Base-by-base conservation (phyloP, 2,113 vertebrate genomes). In the Sylvilagus bachmani region DNA sequence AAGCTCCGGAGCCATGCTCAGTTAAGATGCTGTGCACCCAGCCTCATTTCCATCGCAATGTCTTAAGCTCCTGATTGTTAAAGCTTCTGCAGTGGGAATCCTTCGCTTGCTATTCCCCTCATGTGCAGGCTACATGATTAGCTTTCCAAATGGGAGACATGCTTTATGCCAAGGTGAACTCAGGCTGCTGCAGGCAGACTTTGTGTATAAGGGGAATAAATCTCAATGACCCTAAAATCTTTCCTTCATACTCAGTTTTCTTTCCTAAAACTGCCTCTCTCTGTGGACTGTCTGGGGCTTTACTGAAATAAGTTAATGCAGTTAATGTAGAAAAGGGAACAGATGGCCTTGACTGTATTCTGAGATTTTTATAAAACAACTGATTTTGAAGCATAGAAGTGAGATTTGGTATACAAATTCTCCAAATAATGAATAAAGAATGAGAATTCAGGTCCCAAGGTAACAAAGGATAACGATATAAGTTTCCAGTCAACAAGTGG, bases 191-290 rank as follows among this genome's bases (percentile, higher is more conserved):
- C 82, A 92, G 64, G 58, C 84, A 95, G 90, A 95, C 87, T 94
- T 91, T 95, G 94, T 70, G 80, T 94, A 84, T 12, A 71, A 27
- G 73, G 36, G n/a, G 66, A 89, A 97, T 97, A 97, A 97, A 96
- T 97, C 79, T 96, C 95, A 95, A 67, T 91, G 95, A 97, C 93
- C 96, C 96, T 97, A 95, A 93, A 95, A 91, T 95, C 44, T 94
- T 95, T 93, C 83, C 83, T 19, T 95, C 75, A 93, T 95, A 95
- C 95, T 91, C 86, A 95, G 94, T 92, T 96, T 97, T 95, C 85
- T 94, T 97, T 95, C 61, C 66, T 89, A 77, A 86, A 94, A 95
- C 83, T 73, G 61, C 70, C 69, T 92, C 78, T 96, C 94, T 95
- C 93, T 70, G 55, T 96, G 81, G 92, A 88, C 85, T 70, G 85